Evolutionary conservation across 37 sponge, comb jelly and placozoan species (phyloP).

Genomic region (Ianthella basta): DNA sequence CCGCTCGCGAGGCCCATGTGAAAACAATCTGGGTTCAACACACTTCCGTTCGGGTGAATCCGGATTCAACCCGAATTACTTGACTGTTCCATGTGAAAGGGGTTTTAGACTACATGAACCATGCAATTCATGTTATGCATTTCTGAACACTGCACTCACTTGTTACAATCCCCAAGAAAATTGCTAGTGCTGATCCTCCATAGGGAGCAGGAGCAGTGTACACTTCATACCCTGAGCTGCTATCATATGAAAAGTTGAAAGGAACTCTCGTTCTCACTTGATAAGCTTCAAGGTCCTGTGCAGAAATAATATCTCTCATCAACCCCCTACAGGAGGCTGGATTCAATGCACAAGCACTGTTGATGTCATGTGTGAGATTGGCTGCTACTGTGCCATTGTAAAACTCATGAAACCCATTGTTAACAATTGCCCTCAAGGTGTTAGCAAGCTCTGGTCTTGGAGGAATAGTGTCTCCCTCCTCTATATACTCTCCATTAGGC

Average conservation of each 20-base stretch:
- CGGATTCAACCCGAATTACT: no score
- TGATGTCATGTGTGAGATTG: background rate
- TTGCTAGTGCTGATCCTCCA: slow-evolving; percentile 6
- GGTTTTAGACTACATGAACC: no score
- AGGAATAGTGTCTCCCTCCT: no score
- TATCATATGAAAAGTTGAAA: background rate
- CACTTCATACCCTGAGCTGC: background rate
- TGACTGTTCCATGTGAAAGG: no score
- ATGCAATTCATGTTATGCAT: no score
- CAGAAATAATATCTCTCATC: background rate
- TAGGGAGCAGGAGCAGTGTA: slow-evolving; percentile 8
- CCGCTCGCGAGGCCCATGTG: no score
- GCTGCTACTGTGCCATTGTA: background rate
- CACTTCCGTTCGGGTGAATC: no score
- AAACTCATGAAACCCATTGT: background rate
- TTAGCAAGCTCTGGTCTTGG: background rate
- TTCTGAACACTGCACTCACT: background rate
- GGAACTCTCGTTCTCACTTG: background rate
- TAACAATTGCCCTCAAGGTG: background rate
- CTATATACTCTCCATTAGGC: no score
- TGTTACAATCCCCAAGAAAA: background rate
- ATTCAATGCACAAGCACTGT: background rate
- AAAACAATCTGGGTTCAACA: no score
- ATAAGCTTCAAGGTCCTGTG: background rate
- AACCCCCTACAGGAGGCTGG: background rate